These are phyloP conservation scores for Thalassarche chlororhynchos DNA, from an alignment of 2,113 vertebrate genomes.

Conservation along the genomic window DNA sequence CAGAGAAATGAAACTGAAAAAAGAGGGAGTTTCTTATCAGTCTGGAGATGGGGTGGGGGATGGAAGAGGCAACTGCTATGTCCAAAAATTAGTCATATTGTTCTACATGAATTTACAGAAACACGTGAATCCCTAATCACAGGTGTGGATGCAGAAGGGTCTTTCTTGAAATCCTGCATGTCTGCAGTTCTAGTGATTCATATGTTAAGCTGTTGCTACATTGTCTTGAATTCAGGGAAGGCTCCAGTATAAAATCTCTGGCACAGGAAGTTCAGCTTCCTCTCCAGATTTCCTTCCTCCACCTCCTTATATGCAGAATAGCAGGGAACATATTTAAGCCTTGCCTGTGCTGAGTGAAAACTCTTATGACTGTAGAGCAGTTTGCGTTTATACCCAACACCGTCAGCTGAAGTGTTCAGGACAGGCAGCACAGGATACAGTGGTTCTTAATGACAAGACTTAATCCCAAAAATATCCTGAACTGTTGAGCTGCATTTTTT, in stretches of 20 bases:
- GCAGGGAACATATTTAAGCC: neutral
- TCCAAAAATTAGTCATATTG: neutral
- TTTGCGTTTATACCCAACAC: neutral
- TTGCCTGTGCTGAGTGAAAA: neutral
- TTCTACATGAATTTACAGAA: neutral
- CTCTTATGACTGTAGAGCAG: neutral
- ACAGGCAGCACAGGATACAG: neutral
- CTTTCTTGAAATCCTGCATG: neutral
- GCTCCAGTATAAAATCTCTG: conserved; percentile 20
- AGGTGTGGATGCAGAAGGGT: neutral
- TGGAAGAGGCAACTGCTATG: neutral
- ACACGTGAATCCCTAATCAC: neutral
- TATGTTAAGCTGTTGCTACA: neutral
- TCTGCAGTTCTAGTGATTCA: neutral
- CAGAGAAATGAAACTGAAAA: conserved; percentile 35
- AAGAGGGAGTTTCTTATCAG: neutral
- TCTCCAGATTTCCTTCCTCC: conserved; percentile 60
- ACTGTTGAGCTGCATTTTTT: neutral
- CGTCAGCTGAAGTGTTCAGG: neutral
- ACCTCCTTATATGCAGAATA: neutral
- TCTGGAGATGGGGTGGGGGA: neutral
- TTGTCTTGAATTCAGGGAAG: conserved; percentile 37
- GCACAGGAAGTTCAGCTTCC: conserved; percentile 53
- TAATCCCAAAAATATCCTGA: neutral
- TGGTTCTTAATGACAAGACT: neutral